Evolutionary conservation across 2,888 invertebrate species (phyloP).

Genomic region (Leucophora obtusa): DNA sequence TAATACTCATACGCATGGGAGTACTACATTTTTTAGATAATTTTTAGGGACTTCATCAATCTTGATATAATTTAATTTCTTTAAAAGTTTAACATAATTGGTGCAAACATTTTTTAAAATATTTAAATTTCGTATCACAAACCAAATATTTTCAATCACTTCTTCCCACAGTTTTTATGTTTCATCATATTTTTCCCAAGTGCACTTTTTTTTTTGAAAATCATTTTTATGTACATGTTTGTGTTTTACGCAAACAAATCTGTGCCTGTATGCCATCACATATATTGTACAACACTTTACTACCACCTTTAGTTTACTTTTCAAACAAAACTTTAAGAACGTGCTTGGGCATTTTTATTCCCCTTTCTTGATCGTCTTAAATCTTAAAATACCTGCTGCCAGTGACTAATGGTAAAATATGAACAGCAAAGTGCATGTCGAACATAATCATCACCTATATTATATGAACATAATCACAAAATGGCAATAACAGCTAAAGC

Average conservation of each 20-base stretch:
- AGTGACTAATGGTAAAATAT: constrained; percentile 2
- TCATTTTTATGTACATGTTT: not conserved
- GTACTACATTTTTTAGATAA: too few relatives aligned
- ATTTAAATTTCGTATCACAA: too few relatives aligned
- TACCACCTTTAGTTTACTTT: not conserved
- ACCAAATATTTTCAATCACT: too few relatives aligned
- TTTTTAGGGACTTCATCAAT: too few relatives aligned
- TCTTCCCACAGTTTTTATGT: not conserved
- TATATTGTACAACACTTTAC: not conserved
- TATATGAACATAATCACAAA: constrained; percentile 2
- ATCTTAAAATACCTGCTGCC: not conserved
- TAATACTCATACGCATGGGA: too few relatives aligned
- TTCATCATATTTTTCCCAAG: not conserved
- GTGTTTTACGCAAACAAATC: not conserved
- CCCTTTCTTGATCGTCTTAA: not conserved
- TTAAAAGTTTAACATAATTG: too few relatives aligned
- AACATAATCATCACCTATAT: not conserved
- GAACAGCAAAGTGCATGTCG: not conserved
- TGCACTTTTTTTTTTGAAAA: not conserved
- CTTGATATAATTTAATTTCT: too few relatives aligned
- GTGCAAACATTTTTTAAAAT: too few relatives aligned
- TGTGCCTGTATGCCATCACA: not conserved
- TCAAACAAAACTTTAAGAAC: not conserved
- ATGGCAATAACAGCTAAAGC: not conserved
- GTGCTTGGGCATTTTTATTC: not conserved